Evolutionary conservation across 2,113 vertebrate genomes (phyloP).

Genomic region (Syngnathus floridae): DNA sequence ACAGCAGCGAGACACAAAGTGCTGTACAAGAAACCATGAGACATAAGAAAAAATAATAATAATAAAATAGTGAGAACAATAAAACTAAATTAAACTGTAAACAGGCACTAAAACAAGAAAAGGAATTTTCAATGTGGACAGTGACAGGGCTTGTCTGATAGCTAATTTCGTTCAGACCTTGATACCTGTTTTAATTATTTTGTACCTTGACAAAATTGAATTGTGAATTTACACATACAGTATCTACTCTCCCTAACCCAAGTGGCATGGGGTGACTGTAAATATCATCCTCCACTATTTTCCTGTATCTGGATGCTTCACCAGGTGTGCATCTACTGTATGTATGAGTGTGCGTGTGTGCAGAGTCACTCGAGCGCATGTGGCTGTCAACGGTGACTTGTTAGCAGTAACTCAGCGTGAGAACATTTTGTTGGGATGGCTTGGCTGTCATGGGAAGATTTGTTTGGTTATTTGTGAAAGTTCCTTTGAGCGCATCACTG

Average conservation of each 20-base stretch:
- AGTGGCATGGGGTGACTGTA: not conserved
- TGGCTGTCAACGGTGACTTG: conserved; percentile 41
- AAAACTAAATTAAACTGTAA: no score
- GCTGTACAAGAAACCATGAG: no score
- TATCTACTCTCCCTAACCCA: not conserved
- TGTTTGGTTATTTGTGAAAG: conserved; percentile 51
- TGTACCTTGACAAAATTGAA: not conserved
- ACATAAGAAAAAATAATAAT: no score
- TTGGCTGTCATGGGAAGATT: conserved; percentile 46
- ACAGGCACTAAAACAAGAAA: no score
- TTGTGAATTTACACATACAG: not conserved
- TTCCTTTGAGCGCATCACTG: conserved; percentile 39
- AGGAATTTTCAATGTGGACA: no score
- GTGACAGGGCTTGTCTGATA: no score
- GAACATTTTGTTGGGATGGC: conserved; percentile 59
- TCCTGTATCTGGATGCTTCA: not conserved
- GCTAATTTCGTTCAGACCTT: no score
- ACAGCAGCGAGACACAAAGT: no score
- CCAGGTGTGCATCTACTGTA: no score
- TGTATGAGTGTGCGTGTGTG: no score
- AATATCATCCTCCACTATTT: conserved; percentile 15
- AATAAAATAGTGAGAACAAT: no score
- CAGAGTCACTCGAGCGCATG: conserved; percentile 39
- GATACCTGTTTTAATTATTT: not conserved
- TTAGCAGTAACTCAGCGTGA: conserved; percentile 63